Percentiles rank a stretch among this genome's conserved stretches.
These are phyloP conservation scores for Lomographa bimaculata DNA, from an alignment of 2,888 invertebrate species.

Conservation along the genomic window DNA sequence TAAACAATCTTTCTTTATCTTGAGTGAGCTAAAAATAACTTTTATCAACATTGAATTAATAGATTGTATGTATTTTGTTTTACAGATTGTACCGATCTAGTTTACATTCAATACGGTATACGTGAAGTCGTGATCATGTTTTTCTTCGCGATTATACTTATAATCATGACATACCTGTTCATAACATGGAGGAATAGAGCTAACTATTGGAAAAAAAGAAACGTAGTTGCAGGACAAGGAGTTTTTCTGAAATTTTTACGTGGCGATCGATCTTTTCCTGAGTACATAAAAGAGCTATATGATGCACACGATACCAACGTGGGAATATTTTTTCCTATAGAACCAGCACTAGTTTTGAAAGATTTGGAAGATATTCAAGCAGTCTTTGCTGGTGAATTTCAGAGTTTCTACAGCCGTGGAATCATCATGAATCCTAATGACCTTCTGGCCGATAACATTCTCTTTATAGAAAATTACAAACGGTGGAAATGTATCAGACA, in stretches of 20 bases:
- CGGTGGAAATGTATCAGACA: slow-evolving; percentile 65
- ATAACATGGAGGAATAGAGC: slow-evolving; percentile 27
- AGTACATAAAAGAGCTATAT: slow-evolving; percentile 53
- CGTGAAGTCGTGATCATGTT: no score
- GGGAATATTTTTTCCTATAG: slow-evolving; percentile 46
- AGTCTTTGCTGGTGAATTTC: slow-evolving; percentile 54
- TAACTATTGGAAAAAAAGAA: slow-evolving; percentile 58
- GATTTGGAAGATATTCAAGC: slow-evolving; percentile 56
- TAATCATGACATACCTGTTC: no score
- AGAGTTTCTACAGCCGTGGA: slow-evolving; percentile 57
- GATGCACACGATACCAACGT: slow-evolving; percentile 46
- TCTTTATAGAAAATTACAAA: slow-evolving; percentile 54
- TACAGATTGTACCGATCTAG: no score
- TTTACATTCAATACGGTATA: no score
- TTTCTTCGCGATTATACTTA: slow-evolving; percentile 11
- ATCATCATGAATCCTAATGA: slow-evolving; percentile 50
- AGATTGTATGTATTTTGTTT: no score
- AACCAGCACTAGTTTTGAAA: slow-evolving; percentile 51
- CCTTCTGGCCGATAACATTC: slow-evolving; percentile 52
- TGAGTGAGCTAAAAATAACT: no score
- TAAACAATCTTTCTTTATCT: no score
- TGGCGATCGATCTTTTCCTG: slow-evolving; percentile 50
- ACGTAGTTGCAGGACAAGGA: slow-evolving; percentile 46
- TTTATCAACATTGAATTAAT: no score
- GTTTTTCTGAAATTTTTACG: slow-evolving; percentile 46